Evolutionary conservation across 1,140 invertebrate genomes (phyloP).

Genomic region (Araneus ventricosus): DNA sequence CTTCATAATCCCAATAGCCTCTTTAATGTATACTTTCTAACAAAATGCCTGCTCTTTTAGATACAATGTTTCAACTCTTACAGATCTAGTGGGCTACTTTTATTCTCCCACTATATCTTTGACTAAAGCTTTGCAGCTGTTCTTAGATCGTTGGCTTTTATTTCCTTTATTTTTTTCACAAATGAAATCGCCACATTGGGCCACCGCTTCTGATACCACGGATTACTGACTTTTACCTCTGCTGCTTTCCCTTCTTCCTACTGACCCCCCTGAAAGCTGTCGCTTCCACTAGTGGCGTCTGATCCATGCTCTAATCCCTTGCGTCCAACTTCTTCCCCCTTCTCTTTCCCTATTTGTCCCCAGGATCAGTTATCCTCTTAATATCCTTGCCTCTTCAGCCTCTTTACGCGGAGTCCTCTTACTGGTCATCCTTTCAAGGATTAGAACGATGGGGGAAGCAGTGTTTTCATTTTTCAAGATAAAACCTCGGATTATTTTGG

Average conservation of each 20-base stretch:
- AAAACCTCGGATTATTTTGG: slow-evolving; percentile 65
- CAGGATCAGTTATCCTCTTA: slow-evolving; percentile 70
- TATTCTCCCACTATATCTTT: not conserved
- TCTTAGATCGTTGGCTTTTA: slow-evolving; percentile 38
- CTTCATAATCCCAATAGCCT: too few species aligned
- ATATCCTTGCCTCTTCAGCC: slow-evolving; percentile 63
- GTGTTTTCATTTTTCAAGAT: slow-evolving; percentile 71
- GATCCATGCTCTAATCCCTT: slow-evolving; percentile 65
- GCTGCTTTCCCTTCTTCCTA: not conserved
- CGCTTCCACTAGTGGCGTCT: slow-evolving; percentile 54
- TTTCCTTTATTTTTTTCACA: slow-evolving; percentile 33
- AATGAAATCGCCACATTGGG: slow-evolving; percentile 51
- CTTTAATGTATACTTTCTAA: too few species aligned
- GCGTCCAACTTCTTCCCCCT: slow-evolving; percentile 54
- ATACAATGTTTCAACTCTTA: slow-evolving; percentile 41
- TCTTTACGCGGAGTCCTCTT: slow-evolving; percentile 54
- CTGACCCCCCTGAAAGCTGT: slow-evolving; percentile 17
- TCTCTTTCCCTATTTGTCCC: slow-evolving; percentile 45
- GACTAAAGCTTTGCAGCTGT: slow-evolving; percentile 35
- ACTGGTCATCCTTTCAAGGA: slow-evolving; percentile 69
- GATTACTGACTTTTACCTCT: slow-evolving; percentile 68
- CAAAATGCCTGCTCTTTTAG: not conserved
- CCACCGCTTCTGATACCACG: slow-evolving; percentile 39
- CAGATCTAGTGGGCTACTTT: not conserved
- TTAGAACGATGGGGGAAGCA: slow-evolving; percentile 58